Base-by-base conservation (phyloP, 1,140 invertebrate species). In the Berghia stephanieae region DNA sequence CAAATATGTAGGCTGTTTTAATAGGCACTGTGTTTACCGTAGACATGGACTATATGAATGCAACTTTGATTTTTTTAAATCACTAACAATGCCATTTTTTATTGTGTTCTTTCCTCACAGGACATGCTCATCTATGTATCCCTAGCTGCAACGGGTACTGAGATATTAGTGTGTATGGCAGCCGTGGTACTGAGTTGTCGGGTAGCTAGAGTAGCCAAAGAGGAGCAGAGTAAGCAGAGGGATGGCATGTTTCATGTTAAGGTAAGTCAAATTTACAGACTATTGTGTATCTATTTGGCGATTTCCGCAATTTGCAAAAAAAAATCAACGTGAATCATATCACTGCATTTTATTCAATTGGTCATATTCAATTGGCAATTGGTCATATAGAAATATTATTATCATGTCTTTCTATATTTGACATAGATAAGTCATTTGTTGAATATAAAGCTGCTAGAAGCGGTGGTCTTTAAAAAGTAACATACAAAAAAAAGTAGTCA, bases 211-310 rank as follows among this genome's bases (percentile, higher is more conserved):
- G 85, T 86, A 40, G 88, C 88, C 46, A 88, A 89, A 69, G 86
- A 88, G 72, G 87, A 90, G 78, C 82, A 87, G 78, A 86, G 83
- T 69, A 87, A 89, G 74, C 84, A 88, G 77, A 78, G 86, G 42
- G 89, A 89, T 57, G 89, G 89, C 18, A 89, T 88, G 83, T 90
- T 90, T 75, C 84, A 88, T 72, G 86, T 90, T 4, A 87, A 89
- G 85, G 88, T 90, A 84, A 79, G 63, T 86, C 84, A 31, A 83
- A 86, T 73, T 86, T 86, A 80, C 85, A 86, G 78, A 86, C 86
- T 76, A 83, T 86, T 34, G 84, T 86, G 38, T 81, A 86, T 31
- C 83, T 83, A 27, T 77, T 80, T 44, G 82, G 83, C 13, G 46
- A 80, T 42, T 76, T 79, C 27, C 38, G 44, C 42, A 42, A n/a